phyloP scores from a whole-genome alignment of 2,113 vertebrate species.

The Hemicordylus capensis region DNA sequence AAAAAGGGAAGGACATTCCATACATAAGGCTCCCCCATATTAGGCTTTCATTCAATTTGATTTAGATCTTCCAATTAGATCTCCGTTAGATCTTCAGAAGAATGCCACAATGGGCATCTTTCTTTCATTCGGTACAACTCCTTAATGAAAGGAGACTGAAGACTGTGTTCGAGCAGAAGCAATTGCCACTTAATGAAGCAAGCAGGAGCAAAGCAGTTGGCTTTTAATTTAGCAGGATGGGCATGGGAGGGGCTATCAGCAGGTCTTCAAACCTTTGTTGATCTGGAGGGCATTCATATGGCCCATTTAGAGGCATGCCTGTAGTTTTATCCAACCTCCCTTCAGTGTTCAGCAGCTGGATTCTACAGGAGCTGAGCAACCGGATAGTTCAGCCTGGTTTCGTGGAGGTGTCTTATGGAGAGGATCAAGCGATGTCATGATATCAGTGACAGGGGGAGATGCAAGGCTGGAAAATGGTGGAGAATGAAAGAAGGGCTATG shows the following conservation, averaged over 20 bases:
- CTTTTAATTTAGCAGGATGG: not conserved
- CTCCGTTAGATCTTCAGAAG: not conserved
- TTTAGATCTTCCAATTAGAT: no score
- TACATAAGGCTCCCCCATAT: no score
- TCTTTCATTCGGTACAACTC: not conserved
- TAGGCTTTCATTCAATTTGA: no score
- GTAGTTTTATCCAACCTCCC: not conserved
- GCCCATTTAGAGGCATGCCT: not conserved
- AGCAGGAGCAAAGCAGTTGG: not conserved
- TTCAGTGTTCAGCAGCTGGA: not conserved
- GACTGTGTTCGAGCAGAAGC: no score
- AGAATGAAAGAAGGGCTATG: no score
- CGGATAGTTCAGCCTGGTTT: no score
- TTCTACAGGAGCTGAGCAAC: not conserved
- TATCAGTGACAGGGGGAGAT: no score
- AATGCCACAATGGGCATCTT: not conserved
- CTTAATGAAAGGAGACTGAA: no score
- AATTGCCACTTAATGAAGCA: not conserved
- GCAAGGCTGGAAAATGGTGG: not conserved
- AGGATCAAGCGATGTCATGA: no score
- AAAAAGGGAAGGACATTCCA: no score
- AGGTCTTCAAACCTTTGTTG: not conserved
- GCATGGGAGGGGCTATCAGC: not conserved
- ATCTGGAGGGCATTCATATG: accelerated
- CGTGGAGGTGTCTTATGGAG: no score